A percentile compares a stretch with the other conserved stretches of the same genome.
phyloP scores from a whole-genome alignment of 2,888 invertebrate species.

The Volucella inflata region DNA sequence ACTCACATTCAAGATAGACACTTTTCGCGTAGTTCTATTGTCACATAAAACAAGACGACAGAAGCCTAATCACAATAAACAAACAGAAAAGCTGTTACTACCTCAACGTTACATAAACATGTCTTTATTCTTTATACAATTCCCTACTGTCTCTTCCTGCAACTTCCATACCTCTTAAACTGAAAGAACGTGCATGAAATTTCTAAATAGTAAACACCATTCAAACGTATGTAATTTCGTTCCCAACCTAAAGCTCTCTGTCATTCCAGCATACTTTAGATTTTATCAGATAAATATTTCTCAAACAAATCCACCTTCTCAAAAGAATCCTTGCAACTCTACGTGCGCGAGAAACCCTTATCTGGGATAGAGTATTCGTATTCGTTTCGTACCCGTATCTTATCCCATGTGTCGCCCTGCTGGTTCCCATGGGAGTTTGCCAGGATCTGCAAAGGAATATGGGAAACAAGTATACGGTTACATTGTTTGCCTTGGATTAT shows the following conservation, averaged over 20 bases:
- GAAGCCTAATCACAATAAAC: constrained; percentile 10
- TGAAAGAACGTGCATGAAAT: constrained; percentile 52
- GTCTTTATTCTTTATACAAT: too few relatives aligned
- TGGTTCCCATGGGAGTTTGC: constrained; percentile 50
- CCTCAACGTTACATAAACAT: constrained; percentile 19
- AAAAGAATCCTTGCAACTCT: constrained; percentile 46
- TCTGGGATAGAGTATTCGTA: not conserved
- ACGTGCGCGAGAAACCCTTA: constrained; percentile 33
- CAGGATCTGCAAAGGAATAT: constrained; percentile 21
- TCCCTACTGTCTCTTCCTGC: not conserved
- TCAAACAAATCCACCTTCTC: constrained; percentile 48
- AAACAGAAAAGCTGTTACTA: constrained; percentile 24
- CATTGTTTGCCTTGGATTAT: constrained; percentile 41
- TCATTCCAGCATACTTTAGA: constrained; percentile 59
- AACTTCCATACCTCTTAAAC: not conserved
- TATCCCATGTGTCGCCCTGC: constrained; percentile 29
- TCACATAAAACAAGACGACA: not conserved
- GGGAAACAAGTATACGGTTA: constrained; percentile 27
- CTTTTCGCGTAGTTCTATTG: too few relatives aligned
- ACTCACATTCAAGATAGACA: too few relatives aligned
- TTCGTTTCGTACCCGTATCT: constrained; percentile 3
- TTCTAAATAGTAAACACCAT: constrained; percentile 36
- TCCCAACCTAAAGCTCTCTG: constrained; percentile 33
- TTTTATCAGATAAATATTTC: constrained; percentile 66
- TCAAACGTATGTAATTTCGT: constrained; percentile 1